Percentiles rank a stretch among this genome's conserved stretches.
Conservation (phyloP, 2,113 vertebrate species). For the Entelurus aequoreus region DNA sequence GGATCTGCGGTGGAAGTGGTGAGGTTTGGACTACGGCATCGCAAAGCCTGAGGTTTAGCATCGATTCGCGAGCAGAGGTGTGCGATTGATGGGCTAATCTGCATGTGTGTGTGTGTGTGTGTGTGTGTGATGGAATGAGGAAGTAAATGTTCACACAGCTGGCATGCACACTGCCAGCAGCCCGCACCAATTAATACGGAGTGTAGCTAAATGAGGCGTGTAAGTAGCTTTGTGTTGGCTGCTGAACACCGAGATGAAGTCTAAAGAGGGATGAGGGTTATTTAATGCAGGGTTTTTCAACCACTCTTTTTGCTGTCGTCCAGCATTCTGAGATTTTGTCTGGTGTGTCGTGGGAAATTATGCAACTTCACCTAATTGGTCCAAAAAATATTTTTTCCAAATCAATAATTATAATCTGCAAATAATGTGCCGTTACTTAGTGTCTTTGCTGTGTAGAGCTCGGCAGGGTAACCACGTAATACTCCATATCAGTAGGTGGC, state of each 20-base stretch:
- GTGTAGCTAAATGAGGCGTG: constrained; percentile 53
- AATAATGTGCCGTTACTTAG: too few species aligned
- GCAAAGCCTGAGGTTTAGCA: constrained; percentile 54
- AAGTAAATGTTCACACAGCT: constrained; percentile 3
- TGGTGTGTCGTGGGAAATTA: too few species aligned
- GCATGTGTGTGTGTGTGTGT: constrained; percentile 22
- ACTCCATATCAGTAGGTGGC: too few species aligned
- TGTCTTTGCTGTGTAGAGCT: too few species aligned
- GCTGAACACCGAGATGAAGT: constrained; percentile 20
- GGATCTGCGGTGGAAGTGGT: constrained; percentile 26
- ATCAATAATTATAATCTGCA: too few species aligned
- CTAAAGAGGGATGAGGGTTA: constrained; percentile 20
- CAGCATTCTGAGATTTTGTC: too few species aligned
- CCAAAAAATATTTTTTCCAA: too few species aligned
- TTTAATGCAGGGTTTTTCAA: neutral
- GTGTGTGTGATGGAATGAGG: constrained; percentile 16
- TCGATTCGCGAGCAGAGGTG: constrained; percentile 51
- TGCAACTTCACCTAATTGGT: too few species aligned
- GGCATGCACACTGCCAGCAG: constrained; percentile 21
- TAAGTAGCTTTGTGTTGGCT: constrained; percentile 32
- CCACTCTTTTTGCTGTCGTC: too few species aligned
- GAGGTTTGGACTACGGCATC: constrained; percentile 11
- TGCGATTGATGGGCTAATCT: constrained; percentile 6
- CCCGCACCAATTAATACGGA: constrained; percentile 57
- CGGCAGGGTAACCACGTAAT: too few species aligned